A percentile compares a stretch with the other conserved stretches of the same genome.
phyloP scores from a whole-genome alignment of 2,888 invertebrate genomes.

The Salticus scenicus region DNA sequence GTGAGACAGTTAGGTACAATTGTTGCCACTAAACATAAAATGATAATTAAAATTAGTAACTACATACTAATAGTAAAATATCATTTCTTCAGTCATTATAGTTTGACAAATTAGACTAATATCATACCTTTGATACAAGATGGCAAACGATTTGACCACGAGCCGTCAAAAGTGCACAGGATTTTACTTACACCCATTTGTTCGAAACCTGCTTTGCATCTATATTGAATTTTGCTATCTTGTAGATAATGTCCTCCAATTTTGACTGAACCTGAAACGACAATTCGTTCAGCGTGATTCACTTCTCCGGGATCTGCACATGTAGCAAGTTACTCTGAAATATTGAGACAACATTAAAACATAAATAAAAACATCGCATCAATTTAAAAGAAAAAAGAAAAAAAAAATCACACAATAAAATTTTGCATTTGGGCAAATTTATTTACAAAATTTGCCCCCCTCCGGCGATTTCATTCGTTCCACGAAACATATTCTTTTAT shows the following conservation, averaged over 20 bases:
- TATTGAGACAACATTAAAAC: no score
- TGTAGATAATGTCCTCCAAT: conserved; percentile 33
- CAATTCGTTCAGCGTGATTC: conserved; percentile 12
- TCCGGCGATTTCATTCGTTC: no score
- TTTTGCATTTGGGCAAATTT: no score
- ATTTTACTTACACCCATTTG: conserved; percentile 40
- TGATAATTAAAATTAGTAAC: no score
- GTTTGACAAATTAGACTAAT: no score
- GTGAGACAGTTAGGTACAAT: conserved; percentile 47
- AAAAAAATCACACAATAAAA: no score
- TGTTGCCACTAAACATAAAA: conserved; percentile 36
- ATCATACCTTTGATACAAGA: conserved; percentile 54
- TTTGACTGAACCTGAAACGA: conserved; percentile 24
- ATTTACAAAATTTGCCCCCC: no score
- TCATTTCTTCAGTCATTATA: no score
- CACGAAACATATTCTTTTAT: no score
- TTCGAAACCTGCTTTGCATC: conserved; percentile 32
- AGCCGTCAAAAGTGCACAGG: conserved; percentile 37
- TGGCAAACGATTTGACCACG: conserved; percentile 57
- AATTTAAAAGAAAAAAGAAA: no score
- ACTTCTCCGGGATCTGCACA: conserved; percentile 55
- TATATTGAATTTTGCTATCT: conserved; percentile 44
- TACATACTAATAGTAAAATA: no score
- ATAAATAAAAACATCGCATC: no score
- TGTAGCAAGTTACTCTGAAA: conserved; percentile 43